phyloP scores from a whole-genome alignment of 2,888 invertebrate genomes.

The Drosophila formosana region DNA sequence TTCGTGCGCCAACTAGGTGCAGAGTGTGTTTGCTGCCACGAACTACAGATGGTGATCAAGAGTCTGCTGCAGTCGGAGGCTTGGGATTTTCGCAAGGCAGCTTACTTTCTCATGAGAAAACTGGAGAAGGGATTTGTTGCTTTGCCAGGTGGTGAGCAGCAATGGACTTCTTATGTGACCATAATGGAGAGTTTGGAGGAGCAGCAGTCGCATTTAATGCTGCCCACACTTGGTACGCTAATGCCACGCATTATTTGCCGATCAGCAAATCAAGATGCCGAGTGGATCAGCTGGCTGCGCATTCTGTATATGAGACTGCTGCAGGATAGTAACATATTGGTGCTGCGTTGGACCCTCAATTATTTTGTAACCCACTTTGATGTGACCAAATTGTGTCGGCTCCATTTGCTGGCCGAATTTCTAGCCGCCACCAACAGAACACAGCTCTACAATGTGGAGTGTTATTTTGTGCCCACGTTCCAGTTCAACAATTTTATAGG shows the following conservation, averaged over 20 bases:
- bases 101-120: conserved; percentile 72
- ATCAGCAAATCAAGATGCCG: conserved; percentile 1
- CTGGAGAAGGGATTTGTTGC: conserved; percentile 24
- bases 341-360: conserved; percentile 79
- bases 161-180: conserved; percentile 74
- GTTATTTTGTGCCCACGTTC: conserved; percentile 42
- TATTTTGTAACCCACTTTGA: conserved; percentile 64
- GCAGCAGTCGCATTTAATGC: conserved; percentile 83
- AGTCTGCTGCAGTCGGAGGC: conserved; percentile 60
- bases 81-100: conserved; percentile 74
- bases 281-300: conserved; percentile 59
- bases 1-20: conserved; percentile 53
- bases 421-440: conserved; percentile 79
- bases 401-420: conserved; percentile 64
- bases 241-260: conserved; percentile 42
- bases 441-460: conserved; percentile 73
- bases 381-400: conserved; percentile 42
- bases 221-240: conserved; percentile 76
- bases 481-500: conserved; percentile 51
- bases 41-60: conserved; percentile 59
- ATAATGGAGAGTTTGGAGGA: conserved; percentile 83
- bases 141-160: conserved; percentile 44
- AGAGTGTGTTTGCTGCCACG: conserved; percentile 38
- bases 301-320: conserved; percentile 74
- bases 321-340: conserved; percentile 78